phyloP scores from a whole-genome alignment of 2,113 vertebrate genomes.

The Platichthys stellatus region DNA sequence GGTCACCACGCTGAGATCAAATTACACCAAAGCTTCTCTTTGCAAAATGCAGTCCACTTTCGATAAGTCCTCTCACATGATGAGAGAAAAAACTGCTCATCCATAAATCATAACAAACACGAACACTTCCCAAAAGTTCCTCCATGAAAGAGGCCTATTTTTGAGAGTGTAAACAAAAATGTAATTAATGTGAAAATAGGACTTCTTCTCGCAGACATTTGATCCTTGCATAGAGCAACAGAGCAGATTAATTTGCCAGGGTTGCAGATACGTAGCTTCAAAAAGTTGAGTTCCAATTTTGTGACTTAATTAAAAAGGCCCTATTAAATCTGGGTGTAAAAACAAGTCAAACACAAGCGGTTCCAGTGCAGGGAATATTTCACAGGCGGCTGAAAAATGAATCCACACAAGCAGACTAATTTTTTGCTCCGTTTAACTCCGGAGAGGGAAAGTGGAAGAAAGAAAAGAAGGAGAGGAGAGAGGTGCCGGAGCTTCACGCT shows the following conservation, averaged over 20 bases:
- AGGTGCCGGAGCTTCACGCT: neutral
- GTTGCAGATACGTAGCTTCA: slow-evolving; percentile 40
- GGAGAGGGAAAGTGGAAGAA: neutral
- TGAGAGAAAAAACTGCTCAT: slow-evolving; percentile 8
- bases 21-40: slow-evolving; percentile 28
- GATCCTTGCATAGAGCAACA: slow-evolving; percentile 46
- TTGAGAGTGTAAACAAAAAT: slow-evolving; percentile 62
- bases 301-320: slow-evolving; percentile 64
- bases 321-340: slow-evolving; percentile 50
- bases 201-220: slow-evolving; percentile 41
- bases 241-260: slow-evolving; percentile 59
- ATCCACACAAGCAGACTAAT: neutral
- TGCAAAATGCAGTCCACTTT: slow-evolving; percentile 16
- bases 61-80: slow-evolving; percentile 4
- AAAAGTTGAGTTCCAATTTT: slow-evolving; percentile 59
- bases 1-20: slow-evolving; percentile 19
- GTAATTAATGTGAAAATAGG: slow-evolving; percentile 55
- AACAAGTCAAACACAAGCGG: slow-evolving; percentile 40
- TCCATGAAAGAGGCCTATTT: slow-evolving; percentile 33
- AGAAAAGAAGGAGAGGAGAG: neutral
- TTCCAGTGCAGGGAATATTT: slow-evolving; percentile 16
- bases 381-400: neutral
- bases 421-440: neutral
- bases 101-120: slow-evolving; percentile 31
- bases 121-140: slow-evolving; percentile 18